These are phyloP conservation scores for Pavo muticus DNA, from an alignment of 2,113 vertebrate genomes.

Conservation along the genomic window DNA sequence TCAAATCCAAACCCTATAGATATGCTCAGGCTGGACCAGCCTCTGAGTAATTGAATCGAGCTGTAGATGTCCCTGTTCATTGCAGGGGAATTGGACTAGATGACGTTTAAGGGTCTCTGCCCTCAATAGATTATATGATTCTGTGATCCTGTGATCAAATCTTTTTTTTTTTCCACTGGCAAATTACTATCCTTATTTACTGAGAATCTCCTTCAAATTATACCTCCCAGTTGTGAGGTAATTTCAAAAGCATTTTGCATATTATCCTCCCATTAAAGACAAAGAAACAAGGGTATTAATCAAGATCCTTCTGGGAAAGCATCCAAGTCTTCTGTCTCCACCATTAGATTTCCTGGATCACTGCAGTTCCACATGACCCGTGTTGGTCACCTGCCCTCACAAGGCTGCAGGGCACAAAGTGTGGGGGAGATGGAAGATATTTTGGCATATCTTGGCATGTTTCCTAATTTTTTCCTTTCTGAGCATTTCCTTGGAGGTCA, in stretches of 20 bases:
- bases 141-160: too few species aligned
- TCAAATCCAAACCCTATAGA: not conserved
- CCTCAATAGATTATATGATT: too few species aligned
- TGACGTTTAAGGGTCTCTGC: too few species aligned
- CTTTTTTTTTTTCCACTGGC: not conserved
- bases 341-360: not conserved
- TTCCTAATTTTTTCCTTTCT: not conserved
- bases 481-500: not conserved
- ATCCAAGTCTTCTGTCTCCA: not conserved
- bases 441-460: not conserved
- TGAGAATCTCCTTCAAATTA: not conserved
- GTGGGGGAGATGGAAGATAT: not conserved
- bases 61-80: too few species aligned
- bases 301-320: not conserved
- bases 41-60: too few species aligned
- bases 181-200: not conserved
- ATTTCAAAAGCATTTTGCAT: not conserved
- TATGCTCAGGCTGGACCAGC: too few species aligned
- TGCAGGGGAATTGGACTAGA: too few species aligned
- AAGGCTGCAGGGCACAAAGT: not conserved
- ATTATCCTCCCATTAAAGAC: not conserved
- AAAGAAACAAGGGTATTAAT: conserved; percentile 8
- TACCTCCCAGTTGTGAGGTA: rapidly evolving
- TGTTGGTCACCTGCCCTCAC: not conserved
- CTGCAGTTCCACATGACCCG: not conserved